A percentile compares a stretch with the other conserved stretches of the same genome.
Evolutionary conservation across 2,113 vertebrate species (phyloP).

Genomic region (Azemiops feae): DNA sequence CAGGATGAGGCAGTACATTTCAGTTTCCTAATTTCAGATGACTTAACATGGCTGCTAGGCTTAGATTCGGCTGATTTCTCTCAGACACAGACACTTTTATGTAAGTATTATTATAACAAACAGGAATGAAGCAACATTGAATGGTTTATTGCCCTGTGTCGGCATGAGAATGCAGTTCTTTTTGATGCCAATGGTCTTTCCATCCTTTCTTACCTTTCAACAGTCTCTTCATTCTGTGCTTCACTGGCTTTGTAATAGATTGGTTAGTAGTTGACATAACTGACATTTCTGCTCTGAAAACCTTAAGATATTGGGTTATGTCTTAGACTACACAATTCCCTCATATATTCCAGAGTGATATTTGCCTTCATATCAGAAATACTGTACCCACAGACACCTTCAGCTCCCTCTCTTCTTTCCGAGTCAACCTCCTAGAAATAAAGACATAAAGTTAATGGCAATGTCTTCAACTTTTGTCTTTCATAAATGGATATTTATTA

Average conservation of each 20-base stretch:
- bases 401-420: neutral
- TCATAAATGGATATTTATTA: neutral
- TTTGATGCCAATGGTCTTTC: neutral
- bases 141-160: neutral
- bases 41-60: neutral
- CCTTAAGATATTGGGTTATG: neutral
- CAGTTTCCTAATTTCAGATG: neutral
- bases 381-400: neutral
- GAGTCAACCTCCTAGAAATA: neutral
- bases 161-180: neutral
- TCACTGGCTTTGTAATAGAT: neutral
- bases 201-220: neutral
- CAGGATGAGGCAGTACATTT: neutral
- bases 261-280: neutral
- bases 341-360: neutral
- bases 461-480: neutral
- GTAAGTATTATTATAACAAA: neutral
- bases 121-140: neutral
- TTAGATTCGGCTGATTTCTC: neutral
- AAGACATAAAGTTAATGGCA: neutral
- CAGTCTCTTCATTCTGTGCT: neutral
- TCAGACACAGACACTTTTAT: neutral
- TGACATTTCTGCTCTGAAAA: neutral
- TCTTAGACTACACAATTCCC: neutral
- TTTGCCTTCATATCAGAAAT: neutral